Evolutionary conservation across 2,888 invertebrate species (phyloP).

Genomic region (Cephus pulcher): DNA sequence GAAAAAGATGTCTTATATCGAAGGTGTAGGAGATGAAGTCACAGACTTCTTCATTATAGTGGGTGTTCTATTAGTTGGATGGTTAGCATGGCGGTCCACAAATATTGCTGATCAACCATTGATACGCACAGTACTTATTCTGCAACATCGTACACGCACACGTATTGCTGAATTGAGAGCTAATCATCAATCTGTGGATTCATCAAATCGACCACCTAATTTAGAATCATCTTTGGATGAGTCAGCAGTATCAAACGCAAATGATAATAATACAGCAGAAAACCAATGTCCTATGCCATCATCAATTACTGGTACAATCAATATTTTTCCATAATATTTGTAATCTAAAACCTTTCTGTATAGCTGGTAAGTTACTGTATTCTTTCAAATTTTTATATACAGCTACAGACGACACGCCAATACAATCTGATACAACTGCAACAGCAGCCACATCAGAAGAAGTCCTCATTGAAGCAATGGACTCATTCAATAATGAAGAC

Average conservation of each 20-base stretch:
- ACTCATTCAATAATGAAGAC: slow-evolving; percentile 53
- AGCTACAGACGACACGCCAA: background rate
- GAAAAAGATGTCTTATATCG: slow-evolving; percentile 79
- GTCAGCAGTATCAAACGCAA: slow-evolving; percentile 38
- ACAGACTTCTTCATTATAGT: slow-evolving; percentile 77
- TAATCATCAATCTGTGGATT: slow-evolving; percentile 40
- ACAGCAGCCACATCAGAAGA: slow-evolving; percentile 51
- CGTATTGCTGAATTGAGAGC: slow-evolving; percentile 60
- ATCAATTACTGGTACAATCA: slow-evolving; percentile 60
- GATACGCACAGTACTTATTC: slow-evolving; percentile 77
- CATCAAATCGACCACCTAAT: slow-evolving; percentile 33
- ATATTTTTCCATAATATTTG: slow-evolving; percentile 6
- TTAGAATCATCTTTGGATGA: slow-evolving; percentile 47
- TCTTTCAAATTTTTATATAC: background rate
- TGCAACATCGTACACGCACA: slow-evolving; percentile 69
- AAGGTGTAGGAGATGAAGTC: slow-evolving; percentile 88
- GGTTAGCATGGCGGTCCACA: slow-evolving; percentile 83
- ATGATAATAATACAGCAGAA: slow-evolving; percentile 38
- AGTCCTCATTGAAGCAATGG: slow-evolving; percentile 59
- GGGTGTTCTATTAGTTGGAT: slow-evolving; percentile 70
- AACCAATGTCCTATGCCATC: slow-evolving; percentile 48
- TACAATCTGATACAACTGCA: slow-evolving; percentile 53
- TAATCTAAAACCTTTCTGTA: background rate
- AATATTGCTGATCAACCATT: slow-evolving; percentile 77
- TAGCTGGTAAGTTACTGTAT: background rate